phyloP scores from a whole-genome alignment of 2,888 invertebrate species.

The Drosophila helvetica region DNA sequence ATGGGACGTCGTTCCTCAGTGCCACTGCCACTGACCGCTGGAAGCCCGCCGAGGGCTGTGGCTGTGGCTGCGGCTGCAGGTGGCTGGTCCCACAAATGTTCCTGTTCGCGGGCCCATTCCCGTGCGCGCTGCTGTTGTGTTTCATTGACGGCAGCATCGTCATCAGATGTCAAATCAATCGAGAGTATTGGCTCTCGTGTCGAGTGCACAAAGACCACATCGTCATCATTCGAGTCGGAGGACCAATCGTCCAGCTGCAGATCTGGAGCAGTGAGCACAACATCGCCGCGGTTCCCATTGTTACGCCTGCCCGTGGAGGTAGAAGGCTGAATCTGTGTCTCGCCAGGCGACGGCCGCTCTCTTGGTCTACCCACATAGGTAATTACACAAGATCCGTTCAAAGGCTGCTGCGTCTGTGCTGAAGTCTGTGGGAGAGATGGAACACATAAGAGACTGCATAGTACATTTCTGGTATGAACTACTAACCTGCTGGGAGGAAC shows the following conservation, averaged over 20 bases:
- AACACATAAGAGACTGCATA: too few species aligned
- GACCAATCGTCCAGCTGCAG: constrained; percentile 90
- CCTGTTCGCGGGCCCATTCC: constrained; percentile 2
- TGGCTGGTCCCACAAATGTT: constrained; percentile 28
- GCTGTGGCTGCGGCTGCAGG: too few species aligned
- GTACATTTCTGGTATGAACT: background rate
- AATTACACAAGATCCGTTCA: constrained; percentile 64
- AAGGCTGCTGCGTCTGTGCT: constrained; percentile 32
- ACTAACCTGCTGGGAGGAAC: constrained; percentile 39
- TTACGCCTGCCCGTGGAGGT: constrained; percentile 55
- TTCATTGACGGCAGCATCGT: constrained; percentile 81
- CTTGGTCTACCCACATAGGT: constrained; percentile 69
- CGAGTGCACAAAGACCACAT: constrained; percentile 84
- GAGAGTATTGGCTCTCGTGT: constrained; percentile 85
- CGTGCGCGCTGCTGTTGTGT: constrained; percentile 11
- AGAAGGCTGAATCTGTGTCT: constrained; percentile 44
- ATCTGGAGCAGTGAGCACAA: constrained; percentile 86
- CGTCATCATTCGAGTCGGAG: constrained; percentile 87
- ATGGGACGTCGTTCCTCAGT: constrained; percentile 48
- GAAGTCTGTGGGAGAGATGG: background rate
- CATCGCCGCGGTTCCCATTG: constrained; percentile 47
- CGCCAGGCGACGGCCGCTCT: constrained; percentile 33
- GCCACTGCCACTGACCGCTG: constrained; percentile 31
- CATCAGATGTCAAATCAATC: constrained; percentile 86
- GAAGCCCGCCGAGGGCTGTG: background rate